Base-by-base conservation (phyloP, 1,140 invertebrate species). In the Microplitis mediator region DNA sequence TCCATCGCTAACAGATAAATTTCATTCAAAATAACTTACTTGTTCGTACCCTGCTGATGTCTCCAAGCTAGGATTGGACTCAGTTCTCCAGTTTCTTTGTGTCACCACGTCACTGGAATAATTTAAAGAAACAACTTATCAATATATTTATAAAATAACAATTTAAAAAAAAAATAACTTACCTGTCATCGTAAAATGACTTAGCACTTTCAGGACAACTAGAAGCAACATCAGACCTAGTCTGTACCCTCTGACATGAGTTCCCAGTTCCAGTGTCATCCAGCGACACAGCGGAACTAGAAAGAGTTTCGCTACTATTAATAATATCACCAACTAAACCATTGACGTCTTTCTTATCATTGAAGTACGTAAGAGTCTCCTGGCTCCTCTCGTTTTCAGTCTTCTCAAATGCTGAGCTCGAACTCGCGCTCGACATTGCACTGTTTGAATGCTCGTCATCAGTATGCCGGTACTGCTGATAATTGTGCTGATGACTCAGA, bases 281-380 rank as follows among this genome's bases (percentile, higher is more conserved):
- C 54, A 72, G 36, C 52, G 72, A 76, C 52, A 58, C 52, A 45
- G 61, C 58, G 23, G 65, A 74, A 66, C 62, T 74, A 0, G 72
- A 69, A 45, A 72, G 36, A 16, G 71, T 75, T 35, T 73, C 68
- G 36, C 60, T 72, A 69, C 68, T 75, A 31, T 68, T 65, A 61
- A 71, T n/a, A 34, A 71, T n/a, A 34, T 62, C 62, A 52, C 54
- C 66, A 54, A 35, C 14, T 16, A 50, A 67, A 32, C 50, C 62
- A 52, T 52, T 50, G 23, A 67, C 11, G 56, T 16, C 61, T 50
- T 70, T 71, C 3, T 13, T 45, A 36, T 35, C 14, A 9, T 16
- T 63, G 5, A 70, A 11, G 64, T 69, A 60, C 11, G 31, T 75
- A 5, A 75, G 58, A 32, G 74, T 75, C 31, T 72, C 71, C 36